phyloP scores from a whole-genome alignment of 2,113 vertebrate genomes.

The Cepphus grylle region DNA sequence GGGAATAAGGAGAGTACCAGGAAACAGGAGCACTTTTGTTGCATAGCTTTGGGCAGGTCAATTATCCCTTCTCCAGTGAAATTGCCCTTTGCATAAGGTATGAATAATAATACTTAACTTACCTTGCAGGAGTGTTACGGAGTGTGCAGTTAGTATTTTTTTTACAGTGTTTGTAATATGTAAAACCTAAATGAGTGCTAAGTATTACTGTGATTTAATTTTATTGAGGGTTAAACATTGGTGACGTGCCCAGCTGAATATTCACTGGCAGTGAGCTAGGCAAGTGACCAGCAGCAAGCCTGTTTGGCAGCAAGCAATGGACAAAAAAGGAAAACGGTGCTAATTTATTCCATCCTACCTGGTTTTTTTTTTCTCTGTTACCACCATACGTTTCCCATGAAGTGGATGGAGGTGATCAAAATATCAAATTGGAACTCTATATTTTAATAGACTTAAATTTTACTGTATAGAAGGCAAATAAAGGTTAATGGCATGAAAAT shows the following conservation, averaged over 20 bases:
- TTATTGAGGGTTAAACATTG: conserved; percentile 13
- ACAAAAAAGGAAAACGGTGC: not conserved
- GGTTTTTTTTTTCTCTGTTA: not conserved
- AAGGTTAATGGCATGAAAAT: conserved; percentile 17
- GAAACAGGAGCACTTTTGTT: conserved; percentile 25
- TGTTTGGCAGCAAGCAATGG: not conserved
- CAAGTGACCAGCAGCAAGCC: conserved; percentile 6
- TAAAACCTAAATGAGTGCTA: not conserved
- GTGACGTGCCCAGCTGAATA: not conserved
- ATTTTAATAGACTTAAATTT: conserved; percentile 4
- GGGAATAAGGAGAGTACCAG: not conserved
- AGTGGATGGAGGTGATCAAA: conserved; percentile 10
- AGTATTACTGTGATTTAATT: not conserved
- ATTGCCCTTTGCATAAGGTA: conserved; percentile 1
- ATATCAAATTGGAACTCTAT: not conserved
- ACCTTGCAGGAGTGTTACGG: not conserved
- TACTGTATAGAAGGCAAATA: not conserved
- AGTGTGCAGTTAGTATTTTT: not conserved
- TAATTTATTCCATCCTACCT: not conserved
- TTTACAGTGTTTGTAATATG: not conserved
- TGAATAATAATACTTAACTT: not conserved
- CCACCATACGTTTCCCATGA: not conserved
- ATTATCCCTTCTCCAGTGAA: conserved; percentile 28
- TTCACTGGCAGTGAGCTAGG: not conserved
- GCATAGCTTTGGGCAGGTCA: conserved; percentile 29